A percentile compares a stretch with the other conserved stretches of the same genome.
These are phyloP conservation scores for Pavo muticus DNA, from an alignment of 2,113 vertebrate genomes.

Conservation along the genomic window DNA sequence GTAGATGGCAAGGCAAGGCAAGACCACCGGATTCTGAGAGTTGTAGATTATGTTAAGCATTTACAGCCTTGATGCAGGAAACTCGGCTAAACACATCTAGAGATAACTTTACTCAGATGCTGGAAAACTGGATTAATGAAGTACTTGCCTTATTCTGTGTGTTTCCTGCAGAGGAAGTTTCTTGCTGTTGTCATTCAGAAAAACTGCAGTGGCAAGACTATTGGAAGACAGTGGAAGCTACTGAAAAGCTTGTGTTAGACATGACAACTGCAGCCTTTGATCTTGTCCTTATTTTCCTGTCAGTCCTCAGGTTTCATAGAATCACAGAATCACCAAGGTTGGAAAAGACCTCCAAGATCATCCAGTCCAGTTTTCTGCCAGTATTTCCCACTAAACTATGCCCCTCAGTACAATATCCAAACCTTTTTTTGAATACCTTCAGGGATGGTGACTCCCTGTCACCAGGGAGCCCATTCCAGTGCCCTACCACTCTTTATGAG, in stretches of 20 bases:
- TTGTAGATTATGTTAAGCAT: neutral
- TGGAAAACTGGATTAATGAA: neutral
- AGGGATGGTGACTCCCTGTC: too few relatives aligned
- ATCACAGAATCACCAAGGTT: too few relatives aligned
- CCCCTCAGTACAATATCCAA: too few relatives aligned
- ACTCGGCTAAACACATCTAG: neutral
- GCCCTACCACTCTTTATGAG: too few relatives aligned
- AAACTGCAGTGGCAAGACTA: neutral
- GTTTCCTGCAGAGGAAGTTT: conserved; percentile 1
- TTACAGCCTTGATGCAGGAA: neutral
- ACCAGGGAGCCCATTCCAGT: too few relatives aligned
- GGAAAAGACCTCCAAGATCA: too few relatives aligned
- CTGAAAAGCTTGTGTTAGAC: neutral
- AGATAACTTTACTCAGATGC: neutral
- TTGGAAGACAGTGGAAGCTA: neutral
- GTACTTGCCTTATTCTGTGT: neutral
- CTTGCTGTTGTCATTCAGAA: neutral
- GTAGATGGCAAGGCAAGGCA: neutral
- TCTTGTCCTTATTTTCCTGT: neutral
- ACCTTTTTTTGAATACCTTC: too few relatives aligned
- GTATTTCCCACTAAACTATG: too few relatives aligned
- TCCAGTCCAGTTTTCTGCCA: too few relatives aligned
- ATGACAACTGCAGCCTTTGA: neutral
- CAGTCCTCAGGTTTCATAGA: neutral
- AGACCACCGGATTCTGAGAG: neutral